Evolutionary conservation across 2,113 vertebrate genomes (phyloP).

Genomic region (Macrotis lagotis): DNA sequence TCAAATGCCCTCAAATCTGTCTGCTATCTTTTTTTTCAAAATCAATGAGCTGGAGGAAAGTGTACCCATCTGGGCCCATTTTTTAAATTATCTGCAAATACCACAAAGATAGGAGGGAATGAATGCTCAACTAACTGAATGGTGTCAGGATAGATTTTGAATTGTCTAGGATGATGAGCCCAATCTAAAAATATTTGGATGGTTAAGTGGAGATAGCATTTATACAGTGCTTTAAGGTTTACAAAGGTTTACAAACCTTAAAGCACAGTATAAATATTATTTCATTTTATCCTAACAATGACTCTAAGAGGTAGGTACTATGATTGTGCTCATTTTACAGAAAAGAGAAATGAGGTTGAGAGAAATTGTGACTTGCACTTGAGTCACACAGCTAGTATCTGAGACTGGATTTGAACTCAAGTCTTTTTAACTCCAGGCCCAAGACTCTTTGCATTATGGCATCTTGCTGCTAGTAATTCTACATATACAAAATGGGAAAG

Average conservation of each 20-base stretch:
- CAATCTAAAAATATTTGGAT: background rate
- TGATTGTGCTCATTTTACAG: background rate
- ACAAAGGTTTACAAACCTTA: too few relatives aligned
- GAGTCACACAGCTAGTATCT: background rate
- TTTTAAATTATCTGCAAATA: background rate
- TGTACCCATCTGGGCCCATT: background rate
- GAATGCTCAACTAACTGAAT: background rate
- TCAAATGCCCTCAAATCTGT: background rate
- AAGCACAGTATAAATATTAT: background rate
- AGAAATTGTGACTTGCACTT: background rate
- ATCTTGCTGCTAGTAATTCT: background rate
- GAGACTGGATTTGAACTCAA: background rate
- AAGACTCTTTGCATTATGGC: rapidly evolving
- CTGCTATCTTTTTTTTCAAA: background rate
- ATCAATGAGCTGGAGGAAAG: background rate
- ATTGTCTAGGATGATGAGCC: background rate
- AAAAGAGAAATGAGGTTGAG: slow-evolving; percentile 1
- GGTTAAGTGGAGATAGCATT: background rate
- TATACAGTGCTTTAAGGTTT: background rate
- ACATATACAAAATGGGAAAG: background rate
- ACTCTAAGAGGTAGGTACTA: background rate
- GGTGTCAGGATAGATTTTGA: background rate
- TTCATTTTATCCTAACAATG: background rate
- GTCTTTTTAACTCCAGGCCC: background rate
- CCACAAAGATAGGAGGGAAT: background rate